Conservation (phyloP, 2,888 invertebrate genomes). For the Diaprepes abbreviatus region DNA sequence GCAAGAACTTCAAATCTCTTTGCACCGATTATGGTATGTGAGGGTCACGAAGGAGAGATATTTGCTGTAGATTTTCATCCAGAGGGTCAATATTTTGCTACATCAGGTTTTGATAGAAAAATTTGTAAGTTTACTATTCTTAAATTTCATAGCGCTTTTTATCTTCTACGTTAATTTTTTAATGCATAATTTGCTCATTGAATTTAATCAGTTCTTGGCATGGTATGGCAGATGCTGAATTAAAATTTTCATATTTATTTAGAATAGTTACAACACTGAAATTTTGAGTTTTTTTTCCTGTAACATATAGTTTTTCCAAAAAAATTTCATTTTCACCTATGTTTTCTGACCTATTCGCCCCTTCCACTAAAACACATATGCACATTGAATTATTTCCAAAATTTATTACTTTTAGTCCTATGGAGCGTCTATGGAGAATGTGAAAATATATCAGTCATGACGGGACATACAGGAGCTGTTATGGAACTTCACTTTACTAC, state of each 20-base stretch:
- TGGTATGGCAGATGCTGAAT: no score
- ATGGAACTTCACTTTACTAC: conserved; percentile 93
- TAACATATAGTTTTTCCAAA: no score
- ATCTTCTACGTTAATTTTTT: not conserved
- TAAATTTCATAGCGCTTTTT: not conserved
- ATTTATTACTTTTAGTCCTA: conserved; percentile 77
- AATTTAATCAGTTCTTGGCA: no score
- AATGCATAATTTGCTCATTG: no score
- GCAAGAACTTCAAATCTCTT: conserved; percentile 89
- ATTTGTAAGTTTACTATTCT: conserved; percentile 80
- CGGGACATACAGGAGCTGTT: conserved; percentile 95
- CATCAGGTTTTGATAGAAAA: conserved; percentile 94
- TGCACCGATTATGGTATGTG: conserved; percentile 95
- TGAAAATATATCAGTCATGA: conserved; percentile 94
- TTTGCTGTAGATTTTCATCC: conserved; percentile 95
- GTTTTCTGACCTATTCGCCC: no score
- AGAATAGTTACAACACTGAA: no score
- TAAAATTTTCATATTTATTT: no score
- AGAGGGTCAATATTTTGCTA: conserved; percentile 94
- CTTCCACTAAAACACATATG: no score
- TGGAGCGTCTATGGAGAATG: conserved; percentile 99
- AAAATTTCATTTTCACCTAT: no score
- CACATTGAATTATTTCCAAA: no score
- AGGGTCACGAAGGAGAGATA: conserved; percentile 98
- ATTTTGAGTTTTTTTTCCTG: not conserved